Evolutionary conservation across 2,113 vertebrate genomes (phyloP).

Genomic region (Oryzias melastigma): DNA sequence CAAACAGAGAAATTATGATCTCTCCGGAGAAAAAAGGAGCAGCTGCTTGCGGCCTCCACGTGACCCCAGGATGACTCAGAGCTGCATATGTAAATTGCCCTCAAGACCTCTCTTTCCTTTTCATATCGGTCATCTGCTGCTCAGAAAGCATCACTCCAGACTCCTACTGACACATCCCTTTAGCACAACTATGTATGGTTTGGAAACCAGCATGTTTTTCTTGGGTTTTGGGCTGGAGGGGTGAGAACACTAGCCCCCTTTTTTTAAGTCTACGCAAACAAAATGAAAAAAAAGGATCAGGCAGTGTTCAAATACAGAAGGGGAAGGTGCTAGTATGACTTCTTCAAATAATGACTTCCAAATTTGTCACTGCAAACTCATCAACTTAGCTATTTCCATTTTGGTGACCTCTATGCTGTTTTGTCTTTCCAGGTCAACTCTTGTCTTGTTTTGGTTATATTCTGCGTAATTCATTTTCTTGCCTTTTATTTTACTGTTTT

Average conservation of each 20-base stretch:
- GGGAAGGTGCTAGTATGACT: constrained; percentile 7
- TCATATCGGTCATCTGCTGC: constrained; percentile 65
- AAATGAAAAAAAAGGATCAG: background rate
- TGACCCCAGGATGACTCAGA: constrained; percentile 48
- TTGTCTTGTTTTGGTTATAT: no score
- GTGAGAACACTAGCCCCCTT: constrained; percentile 47
- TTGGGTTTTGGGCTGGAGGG: constrained; percentile 61
- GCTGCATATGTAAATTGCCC: constrained; percentile 60
- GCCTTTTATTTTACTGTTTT: no score
- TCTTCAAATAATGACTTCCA: constrained; percentile 33
- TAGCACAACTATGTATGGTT: constrained; percentile 61
- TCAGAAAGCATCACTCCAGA: constrained; percentile 65
- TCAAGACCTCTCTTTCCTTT: constrained; percentile 58
- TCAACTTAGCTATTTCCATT: no score
- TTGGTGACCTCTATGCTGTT: no score
- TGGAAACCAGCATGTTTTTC: constrained; percentile 67
- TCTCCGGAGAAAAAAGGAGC: constrained; percentile 10
- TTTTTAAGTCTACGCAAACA: background rate
- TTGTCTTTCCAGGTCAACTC: no score
- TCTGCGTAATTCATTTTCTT: no score
- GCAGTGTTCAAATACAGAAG: background rate
- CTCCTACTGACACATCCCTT: constrained; percentile 50
- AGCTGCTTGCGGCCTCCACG: constrained; percentile 26
- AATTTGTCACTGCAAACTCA: constrained; percentile 4
- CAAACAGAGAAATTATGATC: constrained; percentile 25